Base-by-base conservation (phyloP, 2,797 vertebrate species). In the Pangasius krempfi region DNA sequence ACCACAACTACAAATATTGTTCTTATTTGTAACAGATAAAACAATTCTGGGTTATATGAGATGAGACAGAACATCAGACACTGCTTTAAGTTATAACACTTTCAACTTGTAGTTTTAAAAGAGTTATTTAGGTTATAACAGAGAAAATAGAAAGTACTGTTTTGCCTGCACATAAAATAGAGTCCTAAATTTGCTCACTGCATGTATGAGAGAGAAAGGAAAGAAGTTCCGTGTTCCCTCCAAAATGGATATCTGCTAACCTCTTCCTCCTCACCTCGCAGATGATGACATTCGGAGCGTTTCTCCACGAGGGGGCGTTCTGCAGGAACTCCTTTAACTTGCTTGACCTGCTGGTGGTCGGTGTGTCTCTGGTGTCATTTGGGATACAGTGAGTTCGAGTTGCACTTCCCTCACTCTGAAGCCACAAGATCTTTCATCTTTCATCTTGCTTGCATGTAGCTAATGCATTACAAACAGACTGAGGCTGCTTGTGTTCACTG, bases 291-390 rank as follows among this genome's bases (percentile, higher is more conserved):
- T 99, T 98, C 73, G 99, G 99, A 94, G 99, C 99, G 8, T 98
- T 99, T 94, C 97, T 99, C 92, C 99, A 99, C 95, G 99, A 99
- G 95, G 99, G 99, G 85, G 98, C 98, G 64, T 99, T 99, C 96
- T 99, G 98, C 94, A 97, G 99, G 92, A 99, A 99, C 95, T 99
- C 99, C 94, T 99, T 99, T 94, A 99, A 99, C 95, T 96, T 99
- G 93, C 95, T 99, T 92, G 99, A 99, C 92, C 96, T 99, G 95
- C 93, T 99, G 94, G 99, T 99, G 80, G 99, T 99, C 76, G 99
- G 99, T 37, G 98, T 99, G 64, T 99, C 98, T 62, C 96, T 99
- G 73, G 97, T 99, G 79, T 99, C 99, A 27, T 99, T 99, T 93
- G 98, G 98, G 92, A 98, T 99, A 94, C 98, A 99, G 99, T 99